Evolutionary conservation across 2,113 vertebrate species (phyloP), one percentile per base, ranked within the genome.

Genomic region (Peucedramus taeniatus): DNA sequence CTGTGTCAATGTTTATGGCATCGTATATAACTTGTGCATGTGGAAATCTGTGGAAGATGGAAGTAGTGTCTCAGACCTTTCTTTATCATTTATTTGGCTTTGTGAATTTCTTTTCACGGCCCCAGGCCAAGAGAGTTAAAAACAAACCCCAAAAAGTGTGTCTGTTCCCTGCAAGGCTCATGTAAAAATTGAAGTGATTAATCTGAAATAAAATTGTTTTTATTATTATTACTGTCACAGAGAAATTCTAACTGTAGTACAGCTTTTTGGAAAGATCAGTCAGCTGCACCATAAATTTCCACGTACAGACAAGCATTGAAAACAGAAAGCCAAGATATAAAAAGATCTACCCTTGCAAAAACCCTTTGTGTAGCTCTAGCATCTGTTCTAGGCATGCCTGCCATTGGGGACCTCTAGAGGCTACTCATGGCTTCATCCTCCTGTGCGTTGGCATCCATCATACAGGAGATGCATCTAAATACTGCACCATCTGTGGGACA

Each of bases 401-500:
- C 85, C 90, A 92, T 76, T 57, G 61, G 85, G 87, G 94, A 90
- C 92, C 87, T 94, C 94, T 95, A 88, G 93, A 95, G 87, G 95
- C 63, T 90, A 54, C 51, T 88, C 51, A 44, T 15, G 70, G n/a
- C 79, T 95, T 75, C 85, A 78, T 92, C 50, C 69, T 83, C 75
- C 60, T 86, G 71, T 15, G 3, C 44, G 4, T 10, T 97, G 93
- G 92, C 96, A 96, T 96, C 76, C 87, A 53, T 92, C 79, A 90
- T 30, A 35, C 15, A 70, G 76, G 85, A 88, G 90, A 56, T 60
- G 71, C 60, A 56, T 70, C 88, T 86, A 71, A 94, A 91, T 51
- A 90, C 70, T 60, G 56, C 60, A 69, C 93, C 94, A 95, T 96
- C 94, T 96, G 94, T 88, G 90, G 93, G 92, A 96, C 96, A 93